A percentile compares a stretch with the other conserved stretches of the same genome.
Conservation (phyloP, 1,140 invertebrate species). For the Cherax destructor region DNA sequence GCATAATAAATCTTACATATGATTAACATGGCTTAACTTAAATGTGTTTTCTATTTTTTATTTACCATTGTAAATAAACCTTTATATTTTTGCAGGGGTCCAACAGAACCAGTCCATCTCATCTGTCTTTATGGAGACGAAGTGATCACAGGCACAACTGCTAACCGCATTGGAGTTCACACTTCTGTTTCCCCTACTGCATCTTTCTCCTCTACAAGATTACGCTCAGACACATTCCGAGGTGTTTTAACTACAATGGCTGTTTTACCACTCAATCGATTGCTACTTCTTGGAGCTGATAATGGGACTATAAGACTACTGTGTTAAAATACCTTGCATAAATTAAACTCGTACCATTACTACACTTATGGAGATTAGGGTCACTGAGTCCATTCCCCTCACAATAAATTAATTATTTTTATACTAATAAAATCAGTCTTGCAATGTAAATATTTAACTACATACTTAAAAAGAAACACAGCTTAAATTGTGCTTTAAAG, state of each 20-base stretch:
- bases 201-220: conserved; percentile 88
- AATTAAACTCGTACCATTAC: background rate
- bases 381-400: background rate
- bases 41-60: no score
- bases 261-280: conserved; percentile 90
- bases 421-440: background rate
- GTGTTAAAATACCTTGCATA: conserved; percentile 80
- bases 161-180: conserved; percentile 93
- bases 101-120: conserved; percentile 79
- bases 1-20: no score
- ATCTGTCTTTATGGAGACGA: conserved; percentile 88
- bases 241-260: conserved; percentile 92
- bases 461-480: background rate
- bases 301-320: conserved; percentile 90
- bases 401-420: no score
- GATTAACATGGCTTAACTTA: no score
- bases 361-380: background rate
- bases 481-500: no score
- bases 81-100: conserved; percentile 44
- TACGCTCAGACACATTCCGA: conserved; percentile 92
- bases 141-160: conserved; percentile 77
- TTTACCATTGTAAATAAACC: no score
- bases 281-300: conserved; percentile 92
- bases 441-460: background rate
- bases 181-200: conserved; percentile 84